phyloP scores from a whole-genome alignment of 2,113 vertebrate genomes.

The Origma solitaria region DNA sequence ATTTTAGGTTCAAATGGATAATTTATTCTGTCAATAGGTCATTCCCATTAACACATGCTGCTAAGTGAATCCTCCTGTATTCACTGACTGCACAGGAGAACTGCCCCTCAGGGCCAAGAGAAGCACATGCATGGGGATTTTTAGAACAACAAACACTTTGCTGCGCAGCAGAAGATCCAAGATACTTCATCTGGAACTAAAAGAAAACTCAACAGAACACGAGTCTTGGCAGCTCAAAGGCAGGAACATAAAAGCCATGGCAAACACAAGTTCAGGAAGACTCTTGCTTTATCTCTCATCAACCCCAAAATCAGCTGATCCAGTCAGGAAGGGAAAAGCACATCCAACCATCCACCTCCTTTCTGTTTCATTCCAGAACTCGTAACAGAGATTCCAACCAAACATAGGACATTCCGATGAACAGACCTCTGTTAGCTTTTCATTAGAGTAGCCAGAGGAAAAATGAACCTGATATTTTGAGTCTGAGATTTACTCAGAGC shows the following conservation, averaged over 20 bases:
- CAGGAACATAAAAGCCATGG: neutral
- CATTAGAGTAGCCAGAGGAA: neutral
- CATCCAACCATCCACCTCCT: neutral
- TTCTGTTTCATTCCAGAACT: neutral
- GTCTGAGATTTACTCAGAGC: neutral
- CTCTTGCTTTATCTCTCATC: neutral
- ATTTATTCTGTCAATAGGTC: slow-evolving; percentile 43
- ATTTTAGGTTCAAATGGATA: neutral
- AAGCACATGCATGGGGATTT: neutral
- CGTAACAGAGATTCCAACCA: neutral
- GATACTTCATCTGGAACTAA: neutral
- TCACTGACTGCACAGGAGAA: neutral
- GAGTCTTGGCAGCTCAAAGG: neutral
- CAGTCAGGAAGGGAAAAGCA: neutral
- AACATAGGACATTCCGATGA: neutral
- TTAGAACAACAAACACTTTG: neutral
- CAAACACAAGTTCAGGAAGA: neutral
- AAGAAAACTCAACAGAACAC: neutral
- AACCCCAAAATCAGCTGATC: neutral
- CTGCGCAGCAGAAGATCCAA: neutral
- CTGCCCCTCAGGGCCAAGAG: neutral
- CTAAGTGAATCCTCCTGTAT: neutral
- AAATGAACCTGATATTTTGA: neutral
- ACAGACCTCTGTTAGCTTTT: neutral
- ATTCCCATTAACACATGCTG: neutral